Conservation (phyloP, 2,113 vertebrate genomes). For the Cyphomyrus plagiostoma region DNA sequence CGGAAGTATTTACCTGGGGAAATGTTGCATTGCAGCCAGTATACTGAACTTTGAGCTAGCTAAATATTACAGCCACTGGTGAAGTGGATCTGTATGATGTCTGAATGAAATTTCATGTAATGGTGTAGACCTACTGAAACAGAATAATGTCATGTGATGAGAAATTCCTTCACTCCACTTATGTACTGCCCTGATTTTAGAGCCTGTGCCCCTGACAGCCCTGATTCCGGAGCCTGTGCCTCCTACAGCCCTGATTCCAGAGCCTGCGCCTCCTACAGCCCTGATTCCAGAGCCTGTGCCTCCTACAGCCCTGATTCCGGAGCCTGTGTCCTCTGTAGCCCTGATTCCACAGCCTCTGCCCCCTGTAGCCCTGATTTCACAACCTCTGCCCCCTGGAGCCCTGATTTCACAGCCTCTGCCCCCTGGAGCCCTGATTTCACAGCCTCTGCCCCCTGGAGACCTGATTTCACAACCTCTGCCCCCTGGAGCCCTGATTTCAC, state of each 20-base stretch:
- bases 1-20: neutral
- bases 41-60: neutral
- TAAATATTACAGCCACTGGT: neutral
- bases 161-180: neutral
- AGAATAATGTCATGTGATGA: neutral
- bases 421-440: neutral
- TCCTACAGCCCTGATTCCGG: too few species aligned
- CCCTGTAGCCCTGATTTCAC: too few species aligned
- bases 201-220: too few species aligned
- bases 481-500: too few species aligned
- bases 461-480: neutral
- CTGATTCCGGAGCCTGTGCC: too few species aligned
- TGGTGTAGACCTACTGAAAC: neutral
- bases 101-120: neutral
- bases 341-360: too few species aligned
- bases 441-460: neutral
- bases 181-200: neutral
- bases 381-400: neutral
- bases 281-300: too few species aligned
- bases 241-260: too few species aligned
- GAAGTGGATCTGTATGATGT: neutral
- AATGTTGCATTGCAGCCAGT: neutral
- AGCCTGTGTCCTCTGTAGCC: neutral
- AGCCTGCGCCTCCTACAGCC: too few species aligned
- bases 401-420: too few species aligned